These are phyloP conservation scores for Sarcophaga carnaria DNA, from an alignment of 2,888 invertebrate species.

Conservation along the genomic window DNA sequence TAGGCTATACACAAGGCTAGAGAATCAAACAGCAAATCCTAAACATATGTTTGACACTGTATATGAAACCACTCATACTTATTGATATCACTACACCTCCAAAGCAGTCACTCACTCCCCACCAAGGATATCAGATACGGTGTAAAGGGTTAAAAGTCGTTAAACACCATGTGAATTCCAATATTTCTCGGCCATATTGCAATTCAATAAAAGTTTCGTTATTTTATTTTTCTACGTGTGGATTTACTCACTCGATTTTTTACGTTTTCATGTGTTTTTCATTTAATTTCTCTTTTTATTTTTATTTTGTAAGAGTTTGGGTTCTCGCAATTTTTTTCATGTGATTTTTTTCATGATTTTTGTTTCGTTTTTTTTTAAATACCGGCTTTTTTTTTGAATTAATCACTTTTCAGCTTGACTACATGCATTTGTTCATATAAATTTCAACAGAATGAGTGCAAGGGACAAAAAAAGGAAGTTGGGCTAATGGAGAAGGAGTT, in stretches of 20 bases:
- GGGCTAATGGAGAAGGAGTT: slow-evolving; percentile 46
- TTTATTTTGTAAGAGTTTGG: neutral
- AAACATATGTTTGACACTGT: neutral
- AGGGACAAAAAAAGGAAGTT: slow-evolving; percentile 21
- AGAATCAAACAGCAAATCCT: neutral
- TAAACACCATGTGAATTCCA: slow-evolving; percentile 58
- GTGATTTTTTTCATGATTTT: slow-evolving; percentile 34
- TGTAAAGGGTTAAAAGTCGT: slow-evolving; percentile 56
- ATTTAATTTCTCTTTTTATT: neutral
- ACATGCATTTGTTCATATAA: slow-evolving; percentile 54
- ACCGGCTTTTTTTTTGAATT: slow-evolving; percentile 72
- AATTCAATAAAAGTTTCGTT: slow-evolving; percentile 66
- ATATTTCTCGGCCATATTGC: slow-evolving; percentile 56
- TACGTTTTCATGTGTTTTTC: neutral
- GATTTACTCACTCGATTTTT: slow-evolving; percentile 58
- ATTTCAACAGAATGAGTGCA: slow-evolving; percentile 33
- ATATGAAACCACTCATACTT: neutral
- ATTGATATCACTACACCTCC: no score
- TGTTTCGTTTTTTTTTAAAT: slow-evolving; percentile 43
- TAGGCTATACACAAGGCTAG: no score
- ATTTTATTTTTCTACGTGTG: slow-evolving; percentile 59
- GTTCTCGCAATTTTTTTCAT: neutral
- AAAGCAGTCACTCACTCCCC: neutral
- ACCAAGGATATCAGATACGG: neutral
- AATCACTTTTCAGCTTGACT: slow-evolving; percentile 78